Base-by-base conservation (phyloP, 2,797 vertebrate species). In the Arnoldichthys spilopterus region DNA sequence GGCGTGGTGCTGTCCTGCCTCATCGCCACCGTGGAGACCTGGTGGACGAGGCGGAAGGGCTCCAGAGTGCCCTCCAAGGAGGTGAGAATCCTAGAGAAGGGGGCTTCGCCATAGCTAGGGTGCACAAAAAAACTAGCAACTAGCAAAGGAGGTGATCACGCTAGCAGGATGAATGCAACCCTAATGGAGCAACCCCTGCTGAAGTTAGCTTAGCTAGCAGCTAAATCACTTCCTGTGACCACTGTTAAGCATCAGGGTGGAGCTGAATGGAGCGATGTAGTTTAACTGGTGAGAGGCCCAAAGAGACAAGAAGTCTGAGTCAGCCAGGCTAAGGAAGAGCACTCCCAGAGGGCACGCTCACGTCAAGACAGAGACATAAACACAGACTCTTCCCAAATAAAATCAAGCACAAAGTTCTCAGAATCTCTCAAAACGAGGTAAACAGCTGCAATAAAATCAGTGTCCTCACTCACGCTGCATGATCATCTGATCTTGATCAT, bases 1-100 rank as follows among this genome's bases (percentile, higher is more conserved):
- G 98, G 98, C 1, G 95, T 99, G 85, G 95, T 99, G 80, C 94
- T 99, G 30, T 98, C 98, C 89, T 99, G 98, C 89, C 94, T 99
- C 88, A 99, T 99, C 87, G 98, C 98, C 83, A 97, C 98, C 93
- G 93, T 99, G 91, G 98, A 99, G 92, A 99, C 96, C 1, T 99
- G 98, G 98, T 99, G 98, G 98, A 97, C 95, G 85, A 94, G 97
- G 87, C 95, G 95, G 85, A 98, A 98, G 94, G 97, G 97, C 90
- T 98, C 97, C 66, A 93, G 96, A 61, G 97, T 97, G 86, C 97
- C 97, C 6, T 98, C 98, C 69, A 99, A 99, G 95, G 97, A 99
- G 97, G 98, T 99, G 96, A 90, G 85, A 77, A 78, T 75, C 34
- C 51, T 16, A 15, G 58, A 58, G 24, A 45, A 56, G 22, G 18